Percentiles rank a stretch among this genome's conserved stretches.
phyloP scores from a whole-genome alignment of 2,888 invertebrate species.

The Acanthosepion lycidas region DNA sequence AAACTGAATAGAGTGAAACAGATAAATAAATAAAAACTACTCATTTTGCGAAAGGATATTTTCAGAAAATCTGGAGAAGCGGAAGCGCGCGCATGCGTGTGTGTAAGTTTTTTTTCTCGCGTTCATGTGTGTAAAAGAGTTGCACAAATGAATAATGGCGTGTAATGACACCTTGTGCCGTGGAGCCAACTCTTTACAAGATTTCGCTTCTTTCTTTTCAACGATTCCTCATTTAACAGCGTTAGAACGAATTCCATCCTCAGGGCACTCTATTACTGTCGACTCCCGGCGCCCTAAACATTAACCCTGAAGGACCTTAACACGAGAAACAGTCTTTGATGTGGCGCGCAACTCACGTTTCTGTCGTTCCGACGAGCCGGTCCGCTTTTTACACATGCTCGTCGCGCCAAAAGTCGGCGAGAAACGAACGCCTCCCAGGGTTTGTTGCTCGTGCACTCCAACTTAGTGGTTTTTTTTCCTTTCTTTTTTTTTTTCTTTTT shows the following conservation, averaged over 20 bases:
- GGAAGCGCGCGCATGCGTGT: too few relatives aligned
- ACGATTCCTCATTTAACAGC: neutral
- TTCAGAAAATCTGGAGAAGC: neutral
- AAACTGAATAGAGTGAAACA: too few relatives aligned
- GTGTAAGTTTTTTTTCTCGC: too few relatives aligned
- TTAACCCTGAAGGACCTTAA: neutral
- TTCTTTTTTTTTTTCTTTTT: neutral
- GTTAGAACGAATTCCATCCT: neutral
- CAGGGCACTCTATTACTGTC: neutral
- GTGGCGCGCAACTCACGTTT: slow-evolving; percentile 8
- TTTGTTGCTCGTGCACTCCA: neutral
- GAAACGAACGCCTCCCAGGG: neutral
- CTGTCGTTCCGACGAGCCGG: slow-evolving; percentile 8
- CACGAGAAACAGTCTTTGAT: neutral
- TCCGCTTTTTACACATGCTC: slow-evolving; percentile 21
- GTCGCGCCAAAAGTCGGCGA: neutral
- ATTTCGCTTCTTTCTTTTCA: neutral
- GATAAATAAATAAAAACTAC: too few relatives aligned
- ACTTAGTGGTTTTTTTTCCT: neutral
- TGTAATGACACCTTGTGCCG: neutral
- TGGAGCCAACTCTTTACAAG: neutral
- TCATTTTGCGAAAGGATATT: neutral
- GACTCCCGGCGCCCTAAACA: neutral
- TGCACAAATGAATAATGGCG: neutral
- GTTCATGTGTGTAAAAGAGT: too few relatives aligned